phyloP scores from a whole-genome alignment of 2,113 vertebrate species.

The Cyprinodon tularosa region DNA sequence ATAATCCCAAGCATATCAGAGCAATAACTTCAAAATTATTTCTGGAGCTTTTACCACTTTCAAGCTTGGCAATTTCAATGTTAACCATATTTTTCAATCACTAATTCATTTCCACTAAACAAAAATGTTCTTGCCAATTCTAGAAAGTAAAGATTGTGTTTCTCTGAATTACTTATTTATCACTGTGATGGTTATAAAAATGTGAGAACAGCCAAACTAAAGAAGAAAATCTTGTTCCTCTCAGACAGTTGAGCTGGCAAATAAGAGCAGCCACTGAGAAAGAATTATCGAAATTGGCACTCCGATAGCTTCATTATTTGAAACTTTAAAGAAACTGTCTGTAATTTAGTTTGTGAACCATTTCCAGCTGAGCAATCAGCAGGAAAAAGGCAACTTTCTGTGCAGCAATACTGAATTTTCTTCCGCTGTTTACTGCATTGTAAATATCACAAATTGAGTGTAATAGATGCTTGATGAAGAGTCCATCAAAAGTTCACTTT shows the following conservation, averaged over 20 bases:
- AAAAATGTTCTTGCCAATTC: neutral
- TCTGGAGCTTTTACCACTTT: neutral
- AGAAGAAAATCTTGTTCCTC: neutral
- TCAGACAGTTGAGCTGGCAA: neutral
- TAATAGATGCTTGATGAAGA: conserved; percentile 30
- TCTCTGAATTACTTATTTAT: neutral
- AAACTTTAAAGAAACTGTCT: neutral
- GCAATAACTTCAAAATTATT: neutral
- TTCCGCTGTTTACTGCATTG: conserved; percentile 5
- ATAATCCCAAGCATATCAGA: too few species aligned
- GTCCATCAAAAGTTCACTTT: neutral
- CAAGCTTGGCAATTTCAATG: neutral
- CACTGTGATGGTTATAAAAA: neutral
- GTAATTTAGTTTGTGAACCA: neutral
- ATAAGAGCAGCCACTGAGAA: neutral
- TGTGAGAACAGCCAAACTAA: neutral
- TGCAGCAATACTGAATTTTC: conserved; percentile 14
- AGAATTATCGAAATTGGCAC: neutral
- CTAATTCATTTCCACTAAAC: neutral
- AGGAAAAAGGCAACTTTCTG: neutral
- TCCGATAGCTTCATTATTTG: neutral
- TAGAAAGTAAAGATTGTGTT: neutral
- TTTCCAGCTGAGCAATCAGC: neutral
- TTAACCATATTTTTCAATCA: neutral
- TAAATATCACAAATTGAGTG: conserved; percentile 22